Base-by-base conservation (phyloP, 2,797 vertebrate species). In the Cirrhinus mrigala region DNA sequence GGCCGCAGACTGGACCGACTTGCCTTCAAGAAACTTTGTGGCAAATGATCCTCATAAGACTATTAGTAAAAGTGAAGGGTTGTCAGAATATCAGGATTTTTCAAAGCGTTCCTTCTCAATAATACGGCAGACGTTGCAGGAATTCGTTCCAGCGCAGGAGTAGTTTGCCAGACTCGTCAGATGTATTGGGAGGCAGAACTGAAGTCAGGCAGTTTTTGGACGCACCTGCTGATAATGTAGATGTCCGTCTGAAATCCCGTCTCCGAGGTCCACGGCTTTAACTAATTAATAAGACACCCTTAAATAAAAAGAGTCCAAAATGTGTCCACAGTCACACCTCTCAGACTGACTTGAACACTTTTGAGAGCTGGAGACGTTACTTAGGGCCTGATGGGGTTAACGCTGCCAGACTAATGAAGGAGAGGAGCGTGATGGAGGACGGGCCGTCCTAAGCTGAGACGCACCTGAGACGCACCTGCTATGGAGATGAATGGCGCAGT, bases 231-330 rank as follows among this genome's bases (percentile, higher is more conserved):
- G 90, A 92, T 90, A 91, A 86, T 93, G 91, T 92, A 93, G 94
- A 93, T 92, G 94, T 95, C 94, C 93, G 93, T 91, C 79, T 84
- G 73, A 95, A 95, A 96, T 95, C 95, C 95, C 88, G 84, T 75
- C 89, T 88, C 86, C 18, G 74, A 75, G 62, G 86, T 73, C 86
- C 86, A 91, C 92, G 92, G 95, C 93, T 95, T 95, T 96, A 90
- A 91, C 92, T 95, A 96, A 96, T 96, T 94, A 94, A 94, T 93
- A 88, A 94, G 95, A 96, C 95, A 95, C 92, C 91, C 91, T 93
- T 93, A 93, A 94, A 93, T 16, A n/a, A 58, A 93, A 94, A 3
- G 90, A 95, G 89, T 91, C 92, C 93, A n/a, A 37, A 40, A 16
- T 18, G 20, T 44, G 56, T 62, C 56, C 37, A 18, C 8, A 62